Evolutionary conservation across 1,140 invertebrate species (phyloP), one percentile per base, ranked within the genome.

Genomic region (Calosoma granatense): DNA sequence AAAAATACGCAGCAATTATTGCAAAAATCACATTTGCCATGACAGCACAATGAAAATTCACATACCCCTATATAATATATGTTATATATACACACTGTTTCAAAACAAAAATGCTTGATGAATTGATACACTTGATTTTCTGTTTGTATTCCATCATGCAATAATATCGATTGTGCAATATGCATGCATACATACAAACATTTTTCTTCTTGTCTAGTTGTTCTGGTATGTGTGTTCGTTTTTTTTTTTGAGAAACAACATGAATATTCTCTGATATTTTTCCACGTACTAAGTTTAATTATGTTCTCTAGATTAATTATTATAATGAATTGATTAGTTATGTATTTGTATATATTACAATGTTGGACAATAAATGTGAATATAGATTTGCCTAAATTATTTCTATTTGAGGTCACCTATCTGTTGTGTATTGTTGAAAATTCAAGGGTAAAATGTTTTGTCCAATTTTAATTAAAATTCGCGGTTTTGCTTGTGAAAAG

Each of bases 351-450:
- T 47, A 47, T 47, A 47, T 47, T 47, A 17, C 9, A 17, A 47
- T 47, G 41, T 47, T 47, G 41, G 41, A 47, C 41, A 47, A 47
- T 47, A 47, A 47, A 47, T 47, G 41, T 47, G 41, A 47, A 47
- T 47, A 11, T 47, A 47, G 26, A 36, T 36, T 36, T 36, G 26
- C n/a, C 26, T 36, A 9, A 36, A 6, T 6, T 9, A 36, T 36
- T 36, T 36, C 26, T n/a, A n/a, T n/a, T n/a, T n/a, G n/a, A n/a
- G 26, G 6, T 36, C n/a, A 6, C 26, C n/a, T 36, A 36, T 9
- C n/a, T n/a, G 6, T 36, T 9, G n/a, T 9, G 26, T 9, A 36
- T 36, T 36, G 6, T 6, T n/a, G n/a, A 36, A 9, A 36, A 36
- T 9, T n/a, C 26, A 36, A 36, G n/a, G n/a, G n/a, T 9, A 36